Base-by-base conservation (phyloP, 2,113 vertebrate genomes). In the Willisornis vidua region DNA sequence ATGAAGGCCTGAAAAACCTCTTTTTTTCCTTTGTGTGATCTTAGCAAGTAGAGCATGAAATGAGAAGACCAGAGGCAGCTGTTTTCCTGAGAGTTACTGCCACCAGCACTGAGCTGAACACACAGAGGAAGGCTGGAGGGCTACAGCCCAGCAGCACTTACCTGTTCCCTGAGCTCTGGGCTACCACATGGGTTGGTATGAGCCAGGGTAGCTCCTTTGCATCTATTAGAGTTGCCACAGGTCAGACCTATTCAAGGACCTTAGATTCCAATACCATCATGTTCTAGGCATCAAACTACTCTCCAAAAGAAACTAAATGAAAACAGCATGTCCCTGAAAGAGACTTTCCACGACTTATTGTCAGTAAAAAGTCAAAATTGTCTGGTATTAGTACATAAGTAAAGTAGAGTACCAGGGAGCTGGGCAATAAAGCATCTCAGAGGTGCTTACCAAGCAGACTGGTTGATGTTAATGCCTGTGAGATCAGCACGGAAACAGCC, bases 391-490 rank as follows among this genome's bases (percentile, higher is more conserved):
- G 37, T 52, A 61, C 0, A 1, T 46, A 83, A 20, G 77, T 15
- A 78, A 87, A 24, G 71, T 15, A 82, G 66, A 93, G 14, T 61
- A 75, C 14, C 26, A 80, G 48, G 35, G 52, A 55, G 49, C 61
- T 81, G 70, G 70, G 67, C 61, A 93, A 93, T 89, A 91, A 94
- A 76, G 55, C n/a, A 80, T 43, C 41, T 87, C 49, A 48, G 46
- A 90, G 41, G 54, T 95, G 75, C 78, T 92, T 78, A 74, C 46
- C 67, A 85, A 91, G 39, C 57, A 76, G 39, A 76, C 26, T 52
- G 73, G 33, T 87, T 93, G 80, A 93, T 91, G 57, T 51, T 87
- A 87, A 93, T 62, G 65, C 9, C 46, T 96, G 31, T 88, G 75
- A 87, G 31, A 93, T 84, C 89, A 92, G 65, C 12, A 1, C 71